Conservation (phyloP, 2,113 vertebrate genomes). For the Amphilophus citrinellus region DNA sequence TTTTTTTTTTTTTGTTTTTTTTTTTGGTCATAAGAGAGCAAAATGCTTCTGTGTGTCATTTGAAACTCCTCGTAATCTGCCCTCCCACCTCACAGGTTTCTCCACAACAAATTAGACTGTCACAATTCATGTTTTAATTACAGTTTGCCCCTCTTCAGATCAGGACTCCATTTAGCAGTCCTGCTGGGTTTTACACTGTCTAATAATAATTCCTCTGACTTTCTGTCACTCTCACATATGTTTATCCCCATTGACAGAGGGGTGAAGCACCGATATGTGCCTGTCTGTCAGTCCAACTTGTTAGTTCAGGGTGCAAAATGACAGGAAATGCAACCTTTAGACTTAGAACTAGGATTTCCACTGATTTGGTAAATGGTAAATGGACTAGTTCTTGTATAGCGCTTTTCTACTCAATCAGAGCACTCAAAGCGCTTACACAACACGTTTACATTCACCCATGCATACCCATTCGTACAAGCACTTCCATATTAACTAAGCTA, state of each 20-base stretch:
- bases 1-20: too few species aligned
- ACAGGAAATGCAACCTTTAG: neutral
- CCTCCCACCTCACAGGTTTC: slow-evolving; percentile 53
- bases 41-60: slow-evolving; percentile 14
- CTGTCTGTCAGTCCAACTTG: slow-evolving; percentile 3
- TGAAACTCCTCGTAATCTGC: slow-evolving; percentile 44
- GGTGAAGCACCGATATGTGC: neutral
- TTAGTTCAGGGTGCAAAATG: slow-evolving; percentile 21
- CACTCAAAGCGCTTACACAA: too few species aligned
- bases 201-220: slow-evolving; percentile 30
- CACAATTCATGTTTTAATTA: slow-evolving; percentile 60
- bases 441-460: too few species aligned
- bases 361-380: neutral
- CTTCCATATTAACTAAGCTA: too few species aligned
- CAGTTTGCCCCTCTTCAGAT: slow-evolving; percentile 64
- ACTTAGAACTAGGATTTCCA: neutral
- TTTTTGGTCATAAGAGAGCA: slow-evolving; percentile 18
- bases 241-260: neutral
- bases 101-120: slow-evolving; percentile 39
- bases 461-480: too few species aligned
- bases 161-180: slow-evolving; percentile 38
- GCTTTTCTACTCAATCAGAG: too few species aligned
- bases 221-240: slow-evolving; percentile 21
- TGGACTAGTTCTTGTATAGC: too few species aligned
- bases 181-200: slow-evolving; percentile 48